These are phyloP conservation scores for Muscicapa adusta DNA, from an alignment of 2,113 vertebrate species.

Conservation along the genomic window DNA sequence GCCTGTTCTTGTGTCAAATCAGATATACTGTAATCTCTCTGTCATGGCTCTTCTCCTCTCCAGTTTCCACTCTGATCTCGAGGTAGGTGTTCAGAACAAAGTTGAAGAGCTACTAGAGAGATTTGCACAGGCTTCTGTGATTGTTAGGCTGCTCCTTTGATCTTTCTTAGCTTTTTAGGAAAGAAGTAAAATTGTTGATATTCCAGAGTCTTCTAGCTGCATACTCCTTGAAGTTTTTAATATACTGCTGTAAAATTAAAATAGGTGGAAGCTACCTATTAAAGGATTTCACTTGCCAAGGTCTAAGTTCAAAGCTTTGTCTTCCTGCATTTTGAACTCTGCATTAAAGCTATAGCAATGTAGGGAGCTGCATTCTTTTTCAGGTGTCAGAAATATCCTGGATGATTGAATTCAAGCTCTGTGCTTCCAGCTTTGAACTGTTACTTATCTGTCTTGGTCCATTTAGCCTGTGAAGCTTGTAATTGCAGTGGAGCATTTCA, in stretches of 20 bases:
- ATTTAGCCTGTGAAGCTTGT: not conserved
- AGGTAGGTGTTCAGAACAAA: not conserved
- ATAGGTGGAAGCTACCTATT: not conserved
- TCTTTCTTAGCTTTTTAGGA: not conserved
- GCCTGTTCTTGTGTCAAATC: conserved; percentile 10
- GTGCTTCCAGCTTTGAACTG: not conserved
- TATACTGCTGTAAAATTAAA: not conserved
- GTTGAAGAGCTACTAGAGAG: not conserved
- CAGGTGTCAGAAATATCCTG: not conserved
- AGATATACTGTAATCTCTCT: not conserved
- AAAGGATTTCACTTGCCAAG: not conserved
- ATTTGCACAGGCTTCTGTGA: not conserved
- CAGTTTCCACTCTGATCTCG: not conserved
- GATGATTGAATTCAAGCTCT: not conserved
- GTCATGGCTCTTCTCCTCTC: not conserved
- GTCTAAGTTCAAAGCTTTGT: not conserved
- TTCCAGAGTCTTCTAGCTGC: not conserved
- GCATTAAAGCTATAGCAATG: not conserved
- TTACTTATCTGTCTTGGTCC: not conserved
- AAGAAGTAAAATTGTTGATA: not conserved
- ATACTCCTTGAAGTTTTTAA: not conserved
- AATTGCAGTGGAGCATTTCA: not conserved
- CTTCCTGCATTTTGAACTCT: not conserved
- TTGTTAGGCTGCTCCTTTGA: not conserved
- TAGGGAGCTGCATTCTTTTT: not conserved